phyloP scores from a whole-genome alignment of 2,888 invertebrate species.

The Sacculina carcini region DNA sequence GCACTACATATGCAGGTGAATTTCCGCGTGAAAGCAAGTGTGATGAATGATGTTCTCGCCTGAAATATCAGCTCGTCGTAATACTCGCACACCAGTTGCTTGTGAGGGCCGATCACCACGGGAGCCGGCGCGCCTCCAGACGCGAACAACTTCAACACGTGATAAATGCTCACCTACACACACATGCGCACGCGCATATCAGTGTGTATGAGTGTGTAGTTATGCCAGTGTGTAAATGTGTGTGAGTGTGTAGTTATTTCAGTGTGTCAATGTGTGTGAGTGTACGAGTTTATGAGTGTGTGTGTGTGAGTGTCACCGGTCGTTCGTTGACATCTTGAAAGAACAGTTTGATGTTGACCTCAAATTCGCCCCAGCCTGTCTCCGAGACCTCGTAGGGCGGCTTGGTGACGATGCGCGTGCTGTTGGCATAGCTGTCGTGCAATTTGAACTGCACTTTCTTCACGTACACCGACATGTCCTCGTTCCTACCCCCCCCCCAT shows the following conservation, averaged over 20 bases:
- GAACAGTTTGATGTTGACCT: slow-evolving; percentile 88
- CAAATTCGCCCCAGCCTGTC: slow-evolving; percentile 99
- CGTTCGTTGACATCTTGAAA: slow-evolving; percentile 88
- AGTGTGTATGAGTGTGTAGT: too few species aligned
- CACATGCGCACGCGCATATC: too few species aligned
- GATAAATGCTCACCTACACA: slow-evolving; percentile 69
- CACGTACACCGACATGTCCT: slow-evolving; percentile 77
- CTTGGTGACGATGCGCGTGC: slow-evolving; percentile 70
- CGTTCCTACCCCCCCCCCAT: slow-evolving; percentile 34
- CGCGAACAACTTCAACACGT: slow-evolving; percentile 79
- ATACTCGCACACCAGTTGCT: slow-evolving; percentile 60
- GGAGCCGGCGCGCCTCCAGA: slow-evolving; percentile 24
- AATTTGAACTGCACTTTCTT: slow-evolving; percentile 92
- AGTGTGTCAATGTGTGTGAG: too few species aligned
- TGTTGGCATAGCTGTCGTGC: slow-evolving; percentile 88
- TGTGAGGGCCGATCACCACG: slow-evolving; percentile 20
- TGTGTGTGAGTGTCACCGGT: slow-evolving; percentile 37
- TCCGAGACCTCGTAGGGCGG: slow-evolving; percentile 93
- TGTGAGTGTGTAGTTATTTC: slow-evolving; percentile 21
- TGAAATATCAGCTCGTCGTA: slow-evolving; percentile 90
- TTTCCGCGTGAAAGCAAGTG: background rate
- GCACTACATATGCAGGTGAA: too few species aligned
- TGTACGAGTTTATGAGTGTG: too few species aligned
- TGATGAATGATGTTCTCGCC: slow-evolving; percentile 42
- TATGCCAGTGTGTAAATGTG: too few species aligned